Conservation (phyloP, 2,113 vertebrate species). For the Ancistrus triradiatus region DNA sequence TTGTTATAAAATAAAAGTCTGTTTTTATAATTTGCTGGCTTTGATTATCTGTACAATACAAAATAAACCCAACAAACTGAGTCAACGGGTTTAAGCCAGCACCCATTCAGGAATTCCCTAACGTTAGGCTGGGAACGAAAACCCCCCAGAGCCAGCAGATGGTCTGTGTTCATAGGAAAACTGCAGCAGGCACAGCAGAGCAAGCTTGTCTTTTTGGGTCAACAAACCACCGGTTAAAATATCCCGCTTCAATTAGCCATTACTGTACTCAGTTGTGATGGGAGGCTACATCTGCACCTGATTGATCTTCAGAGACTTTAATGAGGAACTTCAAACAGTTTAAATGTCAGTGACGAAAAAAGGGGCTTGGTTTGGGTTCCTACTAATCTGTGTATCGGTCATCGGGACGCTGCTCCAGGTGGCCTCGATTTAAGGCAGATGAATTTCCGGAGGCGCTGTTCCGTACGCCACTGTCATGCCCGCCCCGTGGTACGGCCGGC, state of each 20-base stretch:
- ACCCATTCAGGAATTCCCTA: background rate
- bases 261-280: conserved; percentile 63
- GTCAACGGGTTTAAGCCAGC: no score
- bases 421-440: conserved; percentile 86
- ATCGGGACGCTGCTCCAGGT: conserved; percentile 84
- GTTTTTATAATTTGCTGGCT: no score
- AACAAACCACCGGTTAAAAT: conserved; percentile 3
- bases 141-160: no score
- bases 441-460: conserved; percentile 85
- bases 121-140: background rate
- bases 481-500: conserved; percentile 73
- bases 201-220: background rate
- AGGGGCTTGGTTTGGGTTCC: conserved; percentile 79
- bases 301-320: conserved; percentile 78
- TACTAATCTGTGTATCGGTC: conserved; percentile 80
- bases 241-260: conserved; percentile 56
- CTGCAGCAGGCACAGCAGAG: no score
- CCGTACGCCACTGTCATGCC: conserved; percentile 78
- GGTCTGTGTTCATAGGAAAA: no score
- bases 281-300: conserved; percentile 75
- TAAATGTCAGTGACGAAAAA: conserved; percentile 87
- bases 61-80: no score
- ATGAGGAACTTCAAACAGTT: conserved; percentile 88
- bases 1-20: no score
- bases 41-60: no score